These are phyloP conservation scores for Sisor rabdophorus DNA, from an alignment of 2,113 vertebrate genomes.

Conservation along the genomic window DNA sequence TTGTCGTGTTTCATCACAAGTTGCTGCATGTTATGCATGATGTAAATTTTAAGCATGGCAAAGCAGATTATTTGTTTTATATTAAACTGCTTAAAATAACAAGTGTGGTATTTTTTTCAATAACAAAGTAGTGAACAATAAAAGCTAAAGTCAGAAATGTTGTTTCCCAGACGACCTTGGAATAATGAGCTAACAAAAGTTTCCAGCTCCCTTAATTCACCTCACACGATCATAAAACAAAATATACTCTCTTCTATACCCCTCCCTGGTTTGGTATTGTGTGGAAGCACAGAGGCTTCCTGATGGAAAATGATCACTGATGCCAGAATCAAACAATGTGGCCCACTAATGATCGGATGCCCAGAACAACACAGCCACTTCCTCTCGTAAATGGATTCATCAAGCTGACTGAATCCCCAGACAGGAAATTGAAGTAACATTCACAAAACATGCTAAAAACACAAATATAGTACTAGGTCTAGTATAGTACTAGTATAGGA, in stretches of 20 bases:
- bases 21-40: not conserved
- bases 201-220: constrained; percentile 44
- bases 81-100: not conserved
- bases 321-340: constrained; percentile 76
- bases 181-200: constrained; percentile 48
- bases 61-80: not conserved
- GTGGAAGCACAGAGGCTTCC: constrained; percentile 65
- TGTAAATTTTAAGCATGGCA: not conserved
- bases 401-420: constrained; percentile 55
- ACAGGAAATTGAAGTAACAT: constrained; percentile 62
- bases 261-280: constrained; percentile 65
- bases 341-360: constrained; percentile 63
- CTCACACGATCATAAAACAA: constrained; percentile 50
- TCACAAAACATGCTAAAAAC: constrained; percentile 56
- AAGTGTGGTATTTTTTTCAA: not conserved
- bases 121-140: constrained; percentile 6
- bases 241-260: constrained; percentile 37
- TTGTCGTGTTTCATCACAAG: not conserved
- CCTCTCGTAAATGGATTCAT: constrained; percentile 64
- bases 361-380: constrained; percentile 68
- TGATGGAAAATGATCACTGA: constrained; percentile 71
- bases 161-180: not conserved
- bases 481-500: too few relatives aligned
- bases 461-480: not conserved
- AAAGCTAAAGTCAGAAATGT: constrained; percentile 1